Evolutionary conservation across 2,888 invertebrate species (phyloP), one percentile per base, ranked within the genome.

Genomic region (Resseliella maxima): DNA sequence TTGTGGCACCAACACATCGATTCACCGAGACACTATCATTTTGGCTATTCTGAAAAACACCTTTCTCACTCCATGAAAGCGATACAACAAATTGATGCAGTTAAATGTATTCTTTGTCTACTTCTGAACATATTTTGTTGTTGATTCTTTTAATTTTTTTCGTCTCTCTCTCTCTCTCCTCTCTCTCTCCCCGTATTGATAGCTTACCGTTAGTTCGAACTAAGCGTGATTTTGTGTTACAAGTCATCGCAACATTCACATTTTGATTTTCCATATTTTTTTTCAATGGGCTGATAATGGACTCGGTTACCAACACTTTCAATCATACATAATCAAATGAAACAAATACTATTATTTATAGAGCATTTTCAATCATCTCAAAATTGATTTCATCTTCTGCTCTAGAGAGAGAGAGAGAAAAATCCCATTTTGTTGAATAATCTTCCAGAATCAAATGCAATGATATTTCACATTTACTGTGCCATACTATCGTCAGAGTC

Each of bases 341-440:
- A 50, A 15, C 24, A 59, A n/a, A 72, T 35, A 72, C 72, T 72
- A 72, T 72, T 72, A 72, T 72, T 72, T 18, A 72, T 72, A 18
- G 72, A 72, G n/a, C 72, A 35, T 35, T 72, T 72, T 72, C n/a
- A 72, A 72, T 72, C 15, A n/a, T 31, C 6, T 72, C 18, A 3
- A 72, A 72, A 72, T 31, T 31, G 72, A 15, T 27, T 15, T 41
- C 41, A 41, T 2, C 15, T 50, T 15, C 46, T 50, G 18, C 18
- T 15, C 18, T 50, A 50, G n/a, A n/a, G n/a, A n/a, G n/a, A n/a
- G n/a, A n/a, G n/a, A n/a, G n/a, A n/a, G n/a, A n/a, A n/a, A 31
- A 72, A 31, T 12, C 10, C 72, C 15, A 35, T 72, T 72, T 12
- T 72, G 31, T 31, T 72, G 72, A 72, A 72, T 1, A 31, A 72